These are phyloP conservation scores for Phyllostomus hastatus DNA, from an alignment of 2,113 vertebrate genomes.

Conservation along the genomic window DNA sequence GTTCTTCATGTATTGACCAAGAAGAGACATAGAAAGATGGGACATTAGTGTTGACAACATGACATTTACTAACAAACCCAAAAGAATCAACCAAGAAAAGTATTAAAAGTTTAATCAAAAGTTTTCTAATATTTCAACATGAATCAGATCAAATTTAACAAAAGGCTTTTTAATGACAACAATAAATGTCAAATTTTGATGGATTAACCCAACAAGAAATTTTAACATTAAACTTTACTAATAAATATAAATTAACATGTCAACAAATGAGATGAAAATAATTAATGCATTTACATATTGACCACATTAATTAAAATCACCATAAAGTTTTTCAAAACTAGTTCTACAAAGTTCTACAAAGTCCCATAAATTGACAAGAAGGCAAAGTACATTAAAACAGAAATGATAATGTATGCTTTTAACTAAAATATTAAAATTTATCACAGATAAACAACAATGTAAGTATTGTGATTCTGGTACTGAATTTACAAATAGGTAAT, in stretches of 20 bases:
- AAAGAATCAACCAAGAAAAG: background rate
- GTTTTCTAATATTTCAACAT: background rate
- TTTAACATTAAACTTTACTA: background rate
- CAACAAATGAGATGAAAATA: background rate
- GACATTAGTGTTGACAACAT: background rate
- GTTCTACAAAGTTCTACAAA: background rate
- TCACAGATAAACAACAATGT: background rate
- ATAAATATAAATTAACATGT: background rate
- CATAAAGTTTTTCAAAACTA: background rate
- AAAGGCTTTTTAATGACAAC: background rate
- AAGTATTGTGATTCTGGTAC: background rate
- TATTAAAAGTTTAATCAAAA: conserved; percentile 6
- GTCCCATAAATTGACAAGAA: background rate
- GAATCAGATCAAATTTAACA: conserved; percentile 19
- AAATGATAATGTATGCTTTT: background rate
- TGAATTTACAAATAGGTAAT: background rate
- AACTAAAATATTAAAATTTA: conserved; percentile 18
- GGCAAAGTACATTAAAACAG: background rate
- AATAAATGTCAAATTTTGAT: conserved; percentile 20
- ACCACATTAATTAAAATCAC: background rate
- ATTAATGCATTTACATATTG: background rate
- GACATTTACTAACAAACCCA: background rate
- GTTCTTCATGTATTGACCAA: background rate
- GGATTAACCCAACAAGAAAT: background rate
- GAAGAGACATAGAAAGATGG: background rate